A percentile compares a stretch with the other conserved stretches of the same genome.
phyloP scores from a whole-genome alignment of 2,797 vertebrate genomes.

The Semaprochilodus insignis region DNA sequence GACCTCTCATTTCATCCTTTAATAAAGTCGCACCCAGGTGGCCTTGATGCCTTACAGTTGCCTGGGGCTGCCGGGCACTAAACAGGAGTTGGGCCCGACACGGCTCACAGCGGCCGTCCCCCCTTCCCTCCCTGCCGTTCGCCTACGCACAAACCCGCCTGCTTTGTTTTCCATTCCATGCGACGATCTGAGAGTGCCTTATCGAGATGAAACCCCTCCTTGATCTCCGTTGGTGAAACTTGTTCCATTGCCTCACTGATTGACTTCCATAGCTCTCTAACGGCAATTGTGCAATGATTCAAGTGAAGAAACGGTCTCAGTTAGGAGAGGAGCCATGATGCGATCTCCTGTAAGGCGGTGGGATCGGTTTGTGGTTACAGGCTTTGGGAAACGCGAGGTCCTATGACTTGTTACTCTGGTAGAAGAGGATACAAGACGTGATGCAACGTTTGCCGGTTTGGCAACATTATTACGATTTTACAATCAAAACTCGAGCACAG shows the following conservation, averaged over 20 bases:
- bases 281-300: slow-evolving; percentile 72
- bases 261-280: slow-evolving; percentile 54
- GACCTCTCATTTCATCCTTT: slow-evolving; percentile 88
- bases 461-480: slow-evolving; percentile 39
- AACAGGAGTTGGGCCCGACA: slow-evolving; percentile 75
- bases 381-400: slow-evolving; percentile 34
- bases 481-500: slow-evolving; percentile 29
- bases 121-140: slow-evolving; percentile 49
- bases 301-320: slow-evolving; percentile 70
- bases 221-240: slow-evolving; percentile 70
- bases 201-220: slow-evolving; percentile 64
- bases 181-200: slow-evolving; percentile 59
- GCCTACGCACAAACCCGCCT: slow-evolving; percentile 53
- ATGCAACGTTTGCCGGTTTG: slow-evolving; percentile 47
- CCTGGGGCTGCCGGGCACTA: slow-evolving; percentile 76
- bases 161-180: slow-evolving; percentile 58
- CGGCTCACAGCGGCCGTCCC: slow-evolving; percentile 25
- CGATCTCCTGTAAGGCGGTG: slow-evolving; percentile 24
- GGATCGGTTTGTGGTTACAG: slow-evolving; percentile 51
- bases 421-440: slow-evolving; percentile 37
- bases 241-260: slow-evolving; percentile 67
- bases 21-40: slow-evolving; percentile 87
- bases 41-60: slow-evolving; percentile 81
- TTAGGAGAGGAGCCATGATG: slow-evolving; percentile 9
- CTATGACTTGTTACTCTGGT: slow-evolving; percentile 31